These are phyloP conservation scores for Xyrichtys novacula DNA, from an alignment of 2,797 vertebrate genomes.

Conservation along the genomic window DNA sequence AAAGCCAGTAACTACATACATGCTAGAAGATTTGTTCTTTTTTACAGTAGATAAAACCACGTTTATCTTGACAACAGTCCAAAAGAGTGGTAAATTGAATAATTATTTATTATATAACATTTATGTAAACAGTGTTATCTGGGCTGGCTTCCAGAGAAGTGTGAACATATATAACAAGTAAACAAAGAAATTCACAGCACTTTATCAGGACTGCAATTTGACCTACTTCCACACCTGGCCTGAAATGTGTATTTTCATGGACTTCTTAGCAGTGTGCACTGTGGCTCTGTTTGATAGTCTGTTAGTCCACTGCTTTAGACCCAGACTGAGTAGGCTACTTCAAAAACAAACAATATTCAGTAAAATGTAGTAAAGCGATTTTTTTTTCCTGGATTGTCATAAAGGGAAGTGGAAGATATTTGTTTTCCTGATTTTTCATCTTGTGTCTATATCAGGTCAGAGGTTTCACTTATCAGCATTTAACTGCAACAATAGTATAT, in stretches of 20 bases:
- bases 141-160: conserved; percentile 19
- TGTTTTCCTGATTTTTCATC: no score
- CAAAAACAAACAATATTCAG: background rate
- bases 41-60: background rate
- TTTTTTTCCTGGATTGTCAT: no score
- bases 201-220: background rate
- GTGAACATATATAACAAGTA: conserved; percentile 14
- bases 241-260: background rate
- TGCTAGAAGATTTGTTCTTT: background rate
- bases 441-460: no score
- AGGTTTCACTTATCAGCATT: no score
- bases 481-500: no score
- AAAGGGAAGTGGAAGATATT: no score
- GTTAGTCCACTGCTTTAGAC: background rate
- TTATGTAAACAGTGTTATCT: background rate
- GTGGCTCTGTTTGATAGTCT: background rate
- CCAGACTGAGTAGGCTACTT: background rate
- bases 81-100: conserved; percentile 8
- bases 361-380: no score
- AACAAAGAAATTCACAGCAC: background rate
- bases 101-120: conserved; percentile 3
- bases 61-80: background rate
- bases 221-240: background rate
- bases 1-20: background rate
- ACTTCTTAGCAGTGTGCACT: no score